Conservation (phyloP, 2,797 vertebrate genomes). For the Melanogrammus aeglefinus region DNA sequence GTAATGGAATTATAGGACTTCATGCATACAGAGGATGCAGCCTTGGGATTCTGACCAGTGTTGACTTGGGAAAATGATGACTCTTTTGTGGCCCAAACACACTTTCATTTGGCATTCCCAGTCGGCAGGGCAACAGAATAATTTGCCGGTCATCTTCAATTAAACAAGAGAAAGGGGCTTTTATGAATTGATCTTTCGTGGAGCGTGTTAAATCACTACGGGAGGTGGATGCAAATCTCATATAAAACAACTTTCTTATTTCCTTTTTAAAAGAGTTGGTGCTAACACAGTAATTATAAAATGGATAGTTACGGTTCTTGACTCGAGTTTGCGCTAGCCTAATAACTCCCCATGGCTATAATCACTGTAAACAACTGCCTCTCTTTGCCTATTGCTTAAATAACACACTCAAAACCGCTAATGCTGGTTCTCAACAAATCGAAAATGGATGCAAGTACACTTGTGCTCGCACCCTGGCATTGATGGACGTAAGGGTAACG, state of each 20-base stretch:
- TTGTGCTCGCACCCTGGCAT: background rate
- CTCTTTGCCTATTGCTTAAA: background rate
- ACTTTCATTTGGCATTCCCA: background rate
- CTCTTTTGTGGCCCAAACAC: constrained; percentile 15
- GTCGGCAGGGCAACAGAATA: background rate
- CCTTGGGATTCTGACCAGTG: constrained; percentile 2
- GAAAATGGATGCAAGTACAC: background rate
- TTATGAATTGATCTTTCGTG: background rate
- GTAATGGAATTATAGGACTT: background rate
- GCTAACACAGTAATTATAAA: too few species aligned
- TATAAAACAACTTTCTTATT: background rate
- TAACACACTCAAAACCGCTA: background rate
- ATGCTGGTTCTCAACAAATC: too few species aligned
- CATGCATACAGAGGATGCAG: constrained; percentile 15
- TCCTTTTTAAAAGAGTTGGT: background rate
- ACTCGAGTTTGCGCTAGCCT: too few species aligned
- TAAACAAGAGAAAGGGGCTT: constrained; percentile 6
- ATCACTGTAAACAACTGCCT: too few species aligned
- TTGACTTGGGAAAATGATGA: constrained; percentile 5
- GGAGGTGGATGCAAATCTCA: background rate
- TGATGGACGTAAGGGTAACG: background rate
- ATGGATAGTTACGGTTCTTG: too few species aligned
- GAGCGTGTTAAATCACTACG: background rate
- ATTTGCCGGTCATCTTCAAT: background rate
- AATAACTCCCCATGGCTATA: too few species aligned